A percentile compares a stretch with the other conserved stretches of the same genome.
Evolutionary conservation across 2,888 invertebrate species (phyloP).

Genomic region (Leptinotarsa rubiginosa): DNA sequence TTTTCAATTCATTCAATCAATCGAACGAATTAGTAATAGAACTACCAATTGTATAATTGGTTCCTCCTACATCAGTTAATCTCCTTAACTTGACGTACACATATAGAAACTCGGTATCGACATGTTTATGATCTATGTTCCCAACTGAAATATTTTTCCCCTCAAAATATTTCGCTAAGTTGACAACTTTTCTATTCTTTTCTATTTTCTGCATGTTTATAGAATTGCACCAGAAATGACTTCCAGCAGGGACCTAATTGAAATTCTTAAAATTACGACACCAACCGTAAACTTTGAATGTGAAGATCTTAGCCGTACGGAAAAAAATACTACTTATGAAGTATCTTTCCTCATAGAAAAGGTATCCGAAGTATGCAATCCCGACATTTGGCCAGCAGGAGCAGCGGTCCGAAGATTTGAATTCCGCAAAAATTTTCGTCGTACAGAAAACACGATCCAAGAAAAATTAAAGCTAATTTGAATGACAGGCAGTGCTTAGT

Average conservation of each 20-base stretch:
- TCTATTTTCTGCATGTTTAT: constrained; percentile 21
- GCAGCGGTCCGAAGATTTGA: constrained; percentile 22
- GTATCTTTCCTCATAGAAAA: constrained; percentile 6
- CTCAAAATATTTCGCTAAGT: neutral
- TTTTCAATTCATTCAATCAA: constrained; percentile 7
- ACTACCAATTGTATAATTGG: neutral
- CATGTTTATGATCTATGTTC: constrained; percentile 8
- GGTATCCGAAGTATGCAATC: constrained; percentile 16
- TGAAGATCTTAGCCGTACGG: constrained; percentile 11
- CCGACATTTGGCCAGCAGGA: constrained; percentile 10
- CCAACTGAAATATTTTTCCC: neutral
- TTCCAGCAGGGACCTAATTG: constrained; percentile 15
- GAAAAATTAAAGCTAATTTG: no score
- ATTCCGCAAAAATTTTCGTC: constrained; percentile 12
- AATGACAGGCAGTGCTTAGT: constrained; percentile 7
- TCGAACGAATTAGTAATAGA: constrained; percentile 14
- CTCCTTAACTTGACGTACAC: constrained; percentile 22
- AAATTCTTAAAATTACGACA: constrained; percentile 7
- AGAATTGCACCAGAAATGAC: no score
- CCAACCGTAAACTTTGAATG: constrained; percentile 14
- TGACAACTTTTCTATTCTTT: constrained; percentile 9
- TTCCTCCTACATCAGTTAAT: neutral
- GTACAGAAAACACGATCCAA: constrained; percentile 1
- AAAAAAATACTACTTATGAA: constrained; percentile 2
- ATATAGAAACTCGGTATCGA: constrained; percentile 17